phyloP scores from a whole-genome alignment of 2,113 vertebrate species.

The Centropristis striata region DNA sequence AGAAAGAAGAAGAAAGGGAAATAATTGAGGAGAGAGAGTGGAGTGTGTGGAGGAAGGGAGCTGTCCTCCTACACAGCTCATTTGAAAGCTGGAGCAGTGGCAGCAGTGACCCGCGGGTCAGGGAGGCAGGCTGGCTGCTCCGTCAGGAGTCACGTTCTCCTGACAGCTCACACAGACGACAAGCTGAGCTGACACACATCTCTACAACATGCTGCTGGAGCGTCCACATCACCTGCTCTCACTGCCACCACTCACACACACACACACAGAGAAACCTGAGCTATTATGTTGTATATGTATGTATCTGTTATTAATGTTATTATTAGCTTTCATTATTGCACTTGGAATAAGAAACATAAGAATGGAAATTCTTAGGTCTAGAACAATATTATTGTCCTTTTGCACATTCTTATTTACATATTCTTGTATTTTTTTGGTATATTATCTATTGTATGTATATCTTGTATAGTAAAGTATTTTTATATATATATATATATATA shows the following conservation, averaged over 20 bases:
- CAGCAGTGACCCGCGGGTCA: constrained; percentile 72
- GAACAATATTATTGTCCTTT: no score
- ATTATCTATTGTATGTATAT: no score
- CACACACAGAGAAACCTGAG: no score
- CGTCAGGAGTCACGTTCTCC: constrained; percentile 62
- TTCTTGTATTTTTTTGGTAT: no score
- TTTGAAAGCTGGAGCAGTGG: constrained; percentile 72
- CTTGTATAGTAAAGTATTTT: no score
- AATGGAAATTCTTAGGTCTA: not conserved
- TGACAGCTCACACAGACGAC: constrained; percentile 78
- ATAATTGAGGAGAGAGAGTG: not conserved
- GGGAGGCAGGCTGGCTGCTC: constrained; percentile 73
- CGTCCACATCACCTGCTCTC: constrained; percentile 44
- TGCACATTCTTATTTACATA: no score
- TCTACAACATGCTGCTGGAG: no score
- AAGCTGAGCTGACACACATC: constrained; percentile 74
- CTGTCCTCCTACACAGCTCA: constrained; percentile 56
- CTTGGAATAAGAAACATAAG: not conserved
- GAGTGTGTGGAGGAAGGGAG: constrained; percentile 23
- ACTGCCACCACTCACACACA: constrained; percentile 5
- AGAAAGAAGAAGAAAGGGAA: not conserved
- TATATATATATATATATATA: no score
- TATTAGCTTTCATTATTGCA: not conserved
- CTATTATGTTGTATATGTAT: no score
- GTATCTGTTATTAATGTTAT: no score